Base-by-base conservation (phyloP, 2,888 invertebrate genomes). In the Pyralis farinalis region DNA sequence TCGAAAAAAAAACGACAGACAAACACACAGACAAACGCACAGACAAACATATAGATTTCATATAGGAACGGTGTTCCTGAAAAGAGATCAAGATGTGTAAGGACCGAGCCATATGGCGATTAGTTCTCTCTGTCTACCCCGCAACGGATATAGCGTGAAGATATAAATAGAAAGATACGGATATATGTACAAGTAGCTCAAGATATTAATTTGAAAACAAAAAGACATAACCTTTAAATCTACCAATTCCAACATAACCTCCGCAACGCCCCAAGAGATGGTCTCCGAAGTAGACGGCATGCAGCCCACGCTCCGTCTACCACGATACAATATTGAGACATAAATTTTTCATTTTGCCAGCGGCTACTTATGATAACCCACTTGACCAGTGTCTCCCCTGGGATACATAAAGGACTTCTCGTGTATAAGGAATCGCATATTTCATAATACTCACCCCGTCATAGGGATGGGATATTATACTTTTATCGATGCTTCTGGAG, bases 361-460 rank as follows among this genome's bases (percentile, higher is more conserved):
- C 72, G 83, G 86, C 73, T 78, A 74, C 75, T 77, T 75, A 76
- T 86, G 87, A 87, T 87, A 87, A 85, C 87, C 83, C 71, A 80
- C 87, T 87, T 86, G 87, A 86, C 86, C 86, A 80, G 75, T 62
- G 63, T 58, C 45, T 85, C 88, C 79, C 87, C 21, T 25, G 85
- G 83, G 88, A 83, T 84, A 67, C 87, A 88, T 88, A 88, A 87
- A 88, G 77, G 87, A 88, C 87, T 84, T 84, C 83, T 76, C 76
- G 63, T 75, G 78, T 85, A 80, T 86, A 86, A 88, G 85, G 84
- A 86, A 86, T 86, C 88, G 80, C 84, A 87, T 88, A 87, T 85
- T 87, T 87, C 88, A 87, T 88, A 87, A 82, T 67, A 70, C 63
- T 56, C 57, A 46, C 51, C 49, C 47, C 31, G 38, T 37, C 21